Percentiles rank a stretch among this genome's conserved stretches.
Conservation (phyloP, 2,888 invertebrate species). For the Ornithoptera priamus region DNA sequence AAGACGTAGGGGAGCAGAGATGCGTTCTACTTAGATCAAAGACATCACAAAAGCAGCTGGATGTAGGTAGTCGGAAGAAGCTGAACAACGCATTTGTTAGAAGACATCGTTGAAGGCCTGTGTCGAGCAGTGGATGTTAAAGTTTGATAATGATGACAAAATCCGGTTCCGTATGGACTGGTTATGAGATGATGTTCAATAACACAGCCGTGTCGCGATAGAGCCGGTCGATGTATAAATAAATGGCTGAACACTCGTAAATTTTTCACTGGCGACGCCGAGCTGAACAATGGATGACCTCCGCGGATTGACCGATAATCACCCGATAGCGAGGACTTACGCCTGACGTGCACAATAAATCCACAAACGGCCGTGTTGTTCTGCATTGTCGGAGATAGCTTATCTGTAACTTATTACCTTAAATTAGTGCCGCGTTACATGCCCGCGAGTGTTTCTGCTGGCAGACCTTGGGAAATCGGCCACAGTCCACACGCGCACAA, state of each 20-base stretch:
- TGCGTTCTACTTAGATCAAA: no score
- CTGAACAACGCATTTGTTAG: no score
- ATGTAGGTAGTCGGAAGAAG: no score
- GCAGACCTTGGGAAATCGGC: slow-evolving; percentile 16
- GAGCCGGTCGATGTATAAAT: slow-evolving; percentile 9
- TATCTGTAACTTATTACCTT: slow-evolving; percentile 44
- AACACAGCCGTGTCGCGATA: slow-evolving; percentile 11
- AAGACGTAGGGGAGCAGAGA: no score
- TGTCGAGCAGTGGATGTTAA: no score
- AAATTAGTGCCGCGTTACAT: slow-evolving; percentile 29
- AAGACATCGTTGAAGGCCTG: no score
- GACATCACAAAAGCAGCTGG: no score
- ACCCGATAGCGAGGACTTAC: slow-evolving; percentile 44
- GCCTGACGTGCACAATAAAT: slow-evolving; percentile 43
- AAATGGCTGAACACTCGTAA: slow-evolving; percentile 29
- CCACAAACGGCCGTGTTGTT: slow-evolving; percentile 39
- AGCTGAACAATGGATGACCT: slow-evolving; percentile 44
- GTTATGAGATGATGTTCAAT: not conserved
- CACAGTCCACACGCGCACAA: not conserved
- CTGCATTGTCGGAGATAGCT: slow-evolving; percentile 42
- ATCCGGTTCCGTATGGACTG: no score
- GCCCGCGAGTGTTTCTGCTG: slow-evolving; percentile 23
- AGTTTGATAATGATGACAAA: no score
- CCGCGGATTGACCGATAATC: slow-evolving; percentile 47
- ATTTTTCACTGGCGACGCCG: slow-evolving; percentile 32